These are phyloP conservation scores for Acanthurus lineatus DNA, from an alignment of 2,797 vertebrate genomes.

Conservation along the genomic window DNA sequence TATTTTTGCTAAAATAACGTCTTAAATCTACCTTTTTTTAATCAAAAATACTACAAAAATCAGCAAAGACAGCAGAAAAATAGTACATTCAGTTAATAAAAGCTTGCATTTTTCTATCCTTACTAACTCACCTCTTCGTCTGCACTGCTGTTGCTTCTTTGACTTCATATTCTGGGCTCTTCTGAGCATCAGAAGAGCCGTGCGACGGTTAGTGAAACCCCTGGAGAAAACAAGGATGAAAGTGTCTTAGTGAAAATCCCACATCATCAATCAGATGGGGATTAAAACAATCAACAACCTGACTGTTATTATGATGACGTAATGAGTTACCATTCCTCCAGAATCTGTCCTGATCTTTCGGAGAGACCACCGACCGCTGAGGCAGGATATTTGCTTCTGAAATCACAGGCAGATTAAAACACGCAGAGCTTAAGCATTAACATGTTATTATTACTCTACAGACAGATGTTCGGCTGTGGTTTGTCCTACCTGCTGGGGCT, in stretches of 20 bases:
- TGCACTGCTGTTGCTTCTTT: conserved; percentile 83
- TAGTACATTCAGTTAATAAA: background rate
- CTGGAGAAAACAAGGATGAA: conserved; percentile 72
- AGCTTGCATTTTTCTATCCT: no score
- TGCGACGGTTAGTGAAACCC: conserved; percentile 91
- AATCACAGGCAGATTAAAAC: conserved; percentile 42
- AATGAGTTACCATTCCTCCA: conserved; percentile 91
- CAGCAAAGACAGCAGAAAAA: background rate
- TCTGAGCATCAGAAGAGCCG: conserved; percentile 92
- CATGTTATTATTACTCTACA: background rate
- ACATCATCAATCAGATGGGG: background rate
- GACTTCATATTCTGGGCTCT: conserved; percentile 94
- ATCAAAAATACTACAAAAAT: conserved; percentile 1
- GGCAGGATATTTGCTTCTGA: conserved; percentile 72
- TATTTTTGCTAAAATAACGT: background rate
- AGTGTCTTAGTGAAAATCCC: background rate
- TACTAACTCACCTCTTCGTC: conserved; percentile 82
- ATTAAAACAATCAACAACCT: background rate
- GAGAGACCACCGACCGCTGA: conserved; percentile 71
- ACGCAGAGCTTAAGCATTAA: background rate
- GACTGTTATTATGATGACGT: background rate
- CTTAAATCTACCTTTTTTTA: background rate
- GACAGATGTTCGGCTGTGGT: no score
- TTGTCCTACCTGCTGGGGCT: conserved; percentile 63
- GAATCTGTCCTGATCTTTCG: conserved; percentile 90